Conservation (phyloP, 2,797 vertebrate genomes). For the Crocodylus rhombifer region DNA sequence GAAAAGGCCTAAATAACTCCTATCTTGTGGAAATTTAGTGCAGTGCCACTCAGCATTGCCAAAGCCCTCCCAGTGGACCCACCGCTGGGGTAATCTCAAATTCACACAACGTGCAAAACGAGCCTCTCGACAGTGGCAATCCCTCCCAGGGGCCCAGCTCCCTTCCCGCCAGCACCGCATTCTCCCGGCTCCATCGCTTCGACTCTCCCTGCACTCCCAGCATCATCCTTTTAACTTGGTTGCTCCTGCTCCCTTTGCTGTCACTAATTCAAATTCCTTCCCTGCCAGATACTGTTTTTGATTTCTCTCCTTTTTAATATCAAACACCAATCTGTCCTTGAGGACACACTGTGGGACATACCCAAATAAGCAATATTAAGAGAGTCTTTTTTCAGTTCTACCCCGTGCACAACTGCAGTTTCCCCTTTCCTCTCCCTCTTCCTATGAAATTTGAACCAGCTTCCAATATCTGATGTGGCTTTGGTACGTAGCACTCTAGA, state of each 20-base stretch:
- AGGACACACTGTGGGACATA: neutral
- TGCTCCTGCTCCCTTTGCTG: conserved; percentile 43
- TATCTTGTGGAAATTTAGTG: too few species aligned
- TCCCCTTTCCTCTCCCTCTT: neutral
- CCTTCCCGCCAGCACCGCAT: conserved; percentile 33
- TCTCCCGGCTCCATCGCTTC: conserved; percentile 53
- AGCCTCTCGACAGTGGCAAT: conserved; percentile 7
- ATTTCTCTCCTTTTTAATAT: conserved; percentile 1
- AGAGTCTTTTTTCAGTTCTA: neutral
- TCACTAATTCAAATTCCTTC: conserved; percentile 53
- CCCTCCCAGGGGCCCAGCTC: conserved; percentile 35
- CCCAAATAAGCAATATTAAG: neutral
- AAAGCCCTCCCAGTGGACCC: too few species aligned
- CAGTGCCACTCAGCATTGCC: too few species aligned
- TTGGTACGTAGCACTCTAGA: neutral
- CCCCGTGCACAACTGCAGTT: fast-evolving
- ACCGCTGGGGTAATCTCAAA: too few species aligned
- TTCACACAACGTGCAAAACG: neutral
- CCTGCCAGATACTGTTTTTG: neutral
- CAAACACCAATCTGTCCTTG: neutral
- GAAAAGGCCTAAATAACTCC: neutral
- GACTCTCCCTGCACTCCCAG: conserved; percentile 42
- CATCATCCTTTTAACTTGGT: conserved; percentile 16
- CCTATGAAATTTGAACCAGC: neutral
- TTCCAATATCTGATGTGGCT: neutral